A percentile compares a stretch with the other conserved stretches of the same genome.
phyloP scores from a whole-genome alignment of 2,888 invertebrate genomes.

The Actias luna region DNA sequence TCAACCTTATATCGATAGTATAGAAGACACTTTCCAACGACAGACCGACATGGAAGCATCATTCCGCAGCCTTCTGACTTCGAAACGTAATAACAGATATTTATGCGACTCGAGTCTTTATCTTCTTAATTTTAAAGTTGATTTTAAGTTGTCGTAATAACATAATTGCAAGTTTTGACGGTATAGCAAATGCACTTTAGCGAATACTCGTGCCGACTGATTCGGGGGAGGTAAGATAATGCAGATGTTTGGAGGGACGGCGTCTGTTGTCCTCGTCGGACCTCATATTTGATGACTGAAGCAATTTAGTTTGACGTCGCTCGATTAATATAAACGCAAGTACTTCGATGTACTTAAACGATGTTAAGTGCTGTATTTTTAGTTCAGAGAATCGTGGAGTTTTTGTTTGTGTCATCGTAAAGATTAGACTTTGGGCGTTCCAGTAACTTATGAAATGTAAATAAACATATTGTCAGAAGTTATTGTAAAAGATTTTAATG shows the following conservation, averaged over 20 bases:
- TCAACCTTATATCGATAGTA: slow-evolving; percentile 26
- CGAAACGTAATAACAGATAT: slow-evolving; percentile 25
- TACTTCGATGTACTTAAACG: slow-evolving; percentile 13
- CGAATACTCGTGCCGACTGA: slow-evolving; percentile 71
- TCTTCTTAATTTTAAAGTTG: slow-evolving; percentile 26
- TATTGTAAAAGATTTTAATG: too few species aligned
- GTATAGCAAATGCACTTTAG: slow-evolving; percentile 76
- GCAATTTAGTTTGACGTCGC: slow-evolving; percentile 65
- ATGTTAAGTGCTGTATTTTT: slow-evolving; percentile 10
- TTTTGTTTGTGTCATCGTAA: background rate
- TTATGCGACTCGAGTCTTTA: slow-evolving; percentile 22
- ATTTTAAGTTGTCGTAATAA: slow-evolving; percentile 31
- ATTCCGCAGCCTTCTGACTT: slow-evolving; percentile 53
- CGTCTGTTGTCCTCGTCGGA: slow-evolving; percentile 40
- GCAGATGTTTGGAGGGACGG: slow-evolving; percentile 66
- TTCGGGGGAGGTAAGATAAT: slow-evolving; percentile 77
- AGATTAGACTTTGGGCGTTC: background rate
- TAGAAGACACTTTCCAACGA: slow-evolving; percentile 33
- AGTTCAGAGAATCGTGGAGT: background rate
- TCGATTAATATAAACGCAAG: slow-evolving; percentile 75
- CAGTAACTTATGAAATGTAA: background rate
- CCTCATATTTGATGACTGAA: slow-evolving; percentile 65
- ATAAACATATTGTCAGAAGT: background rate
- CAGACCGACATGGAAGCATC: slow-evolving; percentile 50
- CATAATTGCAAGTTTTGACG: slow-evolving; percentile 68